Percentiles rank a stretch among this genome's conserved stretches.
phyloP scores from a whole-genome alignment of 2,888 invertebrate genomes.

The Hyposoter dolosus region DNA sequence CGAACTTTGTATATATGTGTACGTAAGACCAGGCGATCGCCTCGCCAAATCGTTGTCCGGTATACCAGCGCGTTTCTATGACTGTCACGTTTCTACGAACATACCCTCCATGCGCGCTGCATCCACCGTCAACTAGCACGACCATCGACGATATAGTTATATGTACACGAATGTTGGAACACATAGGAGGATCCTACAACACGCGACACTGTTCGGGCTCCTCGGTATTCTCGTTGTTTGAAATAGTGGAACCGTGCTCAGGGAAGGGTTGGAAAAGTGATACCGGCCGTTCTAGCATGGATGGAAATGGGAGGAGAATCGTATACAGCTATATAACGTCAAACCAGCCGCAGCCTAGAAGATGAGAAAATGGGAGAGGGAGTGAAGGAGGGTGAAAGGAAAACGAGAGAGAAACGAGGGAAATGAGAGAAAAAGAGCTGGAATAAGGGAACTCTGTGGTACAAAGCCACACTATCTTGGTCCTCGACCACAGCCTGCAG shows the following conservation, averaged over 20 bases:
- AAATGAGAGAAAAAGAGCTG: constrained; percentile 17
- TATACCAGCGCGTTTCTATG: constrained; percentile 62
- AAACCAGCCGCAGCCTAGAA: background rate
- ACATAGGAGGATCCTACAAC: constrained; percentile 19
- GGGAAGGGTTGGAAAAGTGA: constrained; percentile 60
- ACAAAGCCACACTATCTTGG: constrained; percentile 36
- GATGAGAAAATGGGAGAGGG: constrained; percentile 9
- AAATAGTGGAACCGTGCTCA: constrained; percentile 64
- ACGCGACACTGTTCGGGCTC: constrained; percentile 27
- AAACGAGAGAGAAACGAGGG: constrained; percentile 21
- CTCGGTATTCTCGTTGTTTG: constrained; percentile 64
- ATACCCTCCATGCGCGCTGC: constrained; percentile 56
- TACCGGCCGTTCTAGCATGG: constrained; percentile 55
- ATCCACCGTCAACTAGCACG: constrained; percentile 23
- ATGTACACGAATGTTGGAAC: background rate
- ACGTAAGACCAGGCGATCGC: constrained; percentile 7
- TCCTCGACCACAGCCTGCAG: constrained; percentile 44
- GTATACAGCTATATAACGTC: constrained; percentile 1
- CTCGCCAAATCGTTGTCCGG: constrained; percentile 62
- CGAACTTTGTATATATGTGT: background rate
- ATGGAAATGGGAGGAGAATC: constrained; percentile 19
- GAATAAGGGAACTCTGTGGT: constrained; percentile 40
- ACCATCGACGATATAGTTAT: constrained; percentile 23
- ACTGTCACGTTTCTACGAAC: constrained; percentile 65
- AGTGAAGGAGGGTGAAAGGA: constrained; percentile 14